Evolutionary conservation across 2,113 vertebrate genomes (phyloP).

Genomic region (Neolamprologus toae): DNA sequence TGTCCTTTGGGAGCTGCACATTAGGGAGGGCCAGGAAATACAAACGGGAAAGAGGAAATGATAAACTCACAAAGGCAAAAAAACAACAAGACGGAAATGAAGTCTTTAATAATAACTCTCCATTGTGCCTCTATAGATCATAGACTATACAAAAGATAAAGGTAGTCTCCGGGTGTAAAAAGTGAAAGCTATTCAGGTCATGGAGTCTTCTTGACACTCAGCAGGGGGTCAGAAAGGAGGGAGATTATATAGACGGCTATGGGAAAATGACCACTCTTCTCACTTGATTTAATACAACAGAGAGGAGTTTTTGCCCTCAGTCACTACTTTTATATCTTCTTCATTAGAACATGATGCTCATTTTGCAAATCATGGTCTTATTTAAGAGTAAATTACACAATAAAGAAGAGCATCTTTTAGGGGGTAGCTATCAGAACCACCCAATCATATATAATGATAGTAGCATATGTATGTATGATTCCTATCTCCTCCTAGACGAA

Average conservation of each 20-base stretch:
- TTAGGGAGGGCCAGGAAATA: background rate
- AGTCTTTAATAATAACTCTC: background rate
- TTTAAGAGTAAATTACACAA: background rate
- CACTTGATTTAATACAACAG: background rate
- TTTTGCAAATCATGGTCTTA: background rate
- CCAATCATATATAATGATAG: background rate
- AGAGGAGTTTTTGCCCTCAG: fast-evolving
- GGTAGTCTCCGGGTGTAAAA: background rate
- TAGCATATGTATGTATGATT: background rate
- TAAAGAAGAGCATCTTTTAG: background rate
- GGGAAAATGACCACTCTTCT: background rate
- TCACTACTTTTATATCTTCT: background rate
- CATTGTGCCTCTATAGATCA: background rate
- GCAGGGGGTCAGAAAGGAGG: background rate
- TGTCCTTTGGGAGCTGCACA: background rate
- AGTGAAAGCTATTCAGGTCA: background rate
- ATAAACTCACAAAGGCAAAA: background rate
- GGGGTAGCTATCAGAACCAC: background rate
- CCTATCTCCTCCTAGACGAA: background rate
- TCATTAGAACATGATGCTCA: background rate
- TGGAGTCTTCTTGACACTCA: background rate
- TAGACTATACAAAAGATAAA: background rate
- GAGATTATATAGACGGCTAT: background rate
- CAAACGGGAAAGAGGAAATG: background rate
- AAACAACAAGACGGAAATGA: background rate